phyloP scores from a whole-genome alignment of 2,797 vertebrate species.

The Nothura maculosa region DNA sequence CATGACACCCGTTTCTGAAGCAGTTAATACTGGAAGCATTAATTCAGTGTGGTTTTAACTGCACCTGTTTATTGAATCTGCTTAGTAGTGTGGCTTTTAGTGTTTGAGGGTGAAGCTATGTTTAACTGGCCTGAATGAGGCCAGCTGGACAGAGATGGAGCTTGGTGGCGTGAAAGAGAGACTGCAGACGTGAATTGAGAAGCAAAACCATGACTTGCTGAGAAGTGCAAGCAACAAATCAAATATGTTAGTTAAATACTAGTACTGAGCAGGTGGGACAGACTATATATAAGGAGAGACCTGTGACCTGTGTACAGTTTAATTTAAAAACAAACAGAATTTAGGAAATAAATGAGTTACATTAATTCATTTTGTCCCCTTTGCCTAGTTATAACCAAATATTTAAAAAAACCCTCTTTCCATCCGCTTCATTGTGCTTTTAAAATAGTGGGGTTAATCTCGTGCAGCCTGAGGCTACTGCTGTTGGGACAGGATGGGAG shows the following conservation, averaged over 20 bases:
- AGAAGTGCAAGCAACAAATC: slow-evolving; percentile 8
- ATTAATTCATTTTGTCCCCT: neutral
- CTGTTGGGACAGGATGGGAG: neutral
- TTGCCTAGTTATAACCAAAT: neutral
- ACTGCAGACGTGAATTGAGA: neutral
- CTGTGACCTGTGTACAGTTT: neutral
- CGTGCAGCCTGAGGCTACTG: neutral
- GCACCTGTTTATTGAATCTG: neutral
- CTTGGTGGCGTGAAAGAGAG: neutral
- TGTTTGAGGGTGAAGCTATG: neutral
- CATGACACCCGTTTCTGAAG: neutral
- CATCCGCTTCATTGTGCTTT: neutral
- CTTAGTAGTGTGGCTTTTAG: neutral
- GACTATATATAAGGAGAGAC: neutral
- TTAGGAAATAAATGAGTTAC: neutral
- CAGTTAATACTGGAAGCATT: neutral
- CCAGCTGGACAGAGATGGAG: slow-evolving; percentile 11
- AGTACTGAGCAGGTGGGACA: neutral
- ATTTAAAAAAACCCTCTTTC: neutral
- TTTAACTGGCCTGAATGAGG: neutral
- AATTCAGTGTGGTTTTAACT: neutral
- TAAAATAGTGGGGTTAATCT: neutral
- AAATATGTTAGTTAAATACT: neutral
- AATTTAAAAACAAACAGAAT: neutral
- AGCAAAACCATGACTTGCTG: neutral